Evolutionary conservation across 2,113 vertebrate genomes (phyloP).

Genomic region (Pituophis catenifer): DNA sequence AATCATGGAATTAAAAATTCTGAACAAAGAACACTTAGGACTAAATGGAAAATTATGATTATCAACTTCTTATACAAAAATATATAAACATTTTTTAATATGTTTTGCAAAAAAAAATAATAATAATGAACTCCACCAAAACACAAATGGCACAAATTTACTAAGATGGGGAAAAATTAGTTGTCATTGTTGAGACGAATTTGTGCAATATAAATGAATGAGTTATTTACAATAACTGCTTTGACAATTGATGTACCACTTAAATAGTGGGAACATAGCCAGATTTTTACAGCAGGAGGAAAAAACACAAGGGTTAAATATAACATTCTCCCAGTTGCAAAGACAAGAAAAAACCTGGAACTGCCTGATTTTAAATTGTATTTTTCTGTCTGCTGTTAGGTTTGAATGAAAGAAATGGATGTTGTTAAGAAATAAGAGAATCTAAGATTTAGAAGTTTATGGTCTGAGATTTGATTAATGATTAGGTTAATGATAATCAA

Average conservation of each 20-base stretch:
- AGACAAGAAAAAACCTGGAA: neutral
- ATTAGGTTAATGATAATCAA: neutral
- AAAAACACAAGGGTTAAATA: neutral
- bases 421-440: neutral
- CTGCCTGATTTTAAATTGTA: neutral
- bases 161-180: neutral
- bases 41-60: neutral
- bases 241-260: neutral
- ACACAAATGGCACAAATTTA: neutral
- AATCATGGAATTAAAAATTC: slow-evolving; percentile 49
- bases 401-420: neutral
- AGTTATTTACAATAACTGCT: neutral
- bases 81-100: neutral
- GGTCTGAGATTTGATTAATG: neutral
- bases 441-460: neutral
- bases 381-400: neutral
- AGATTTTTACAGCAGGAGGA: neutral
- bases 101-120: neutral
- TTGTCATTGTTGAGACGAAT: neutral
- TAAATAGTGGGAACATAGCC: neutral
- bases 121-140: neutral
- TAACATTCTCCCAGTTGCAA: neutral
- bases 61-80: neutral
- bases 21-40: neutral
- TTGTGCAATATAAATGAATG: neutral